Percentiles rank a stretch among this genome's conserved stretches.
Conservation (phyloP, 2,888 invertebrate genomes). For the Rhodophaea formosa region DNA sequence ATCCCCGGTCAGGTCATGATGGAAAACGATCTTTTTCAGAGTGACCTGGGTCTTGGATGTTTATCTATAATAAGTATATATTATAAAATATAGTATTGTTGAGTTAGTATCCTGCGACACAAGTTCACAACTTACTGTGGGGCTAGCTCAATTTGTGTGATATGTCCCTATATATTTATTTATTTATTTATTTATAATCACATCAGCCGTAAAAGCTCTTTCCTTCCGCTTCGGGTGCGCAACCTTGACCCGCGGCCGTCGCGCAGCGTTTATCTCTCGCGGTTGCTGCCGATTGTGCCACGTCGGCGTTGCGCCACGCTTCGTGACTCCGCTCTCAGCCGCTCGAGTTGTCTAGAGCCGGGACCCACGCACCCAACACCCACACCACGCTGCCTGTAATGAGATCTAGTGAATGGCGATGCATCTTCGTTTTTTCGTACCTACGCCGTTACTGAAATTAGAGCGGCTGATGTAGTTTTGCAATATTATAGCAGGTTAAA, state of each 20-base stretch:
- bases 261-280: not conserved
- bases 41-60: too few relatives aligned
- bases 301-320: not conserved
- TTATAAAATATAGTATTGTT: too few relatives aligned
- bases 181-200: too few relatives aligned
- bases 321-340: not conserved
- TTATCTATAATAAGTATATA: too few relatives aligned
- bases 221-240: slow-evolving; percentile 1
- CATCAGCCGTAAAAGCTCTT: not conserved
- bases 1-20: too few relatives aligned
- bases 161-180: too few relatives aligned
- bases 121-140: too few relatives aligned
- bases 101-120: too few relatives aligned
- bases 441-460: not conserved
- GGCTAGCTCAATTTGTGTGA: too few relatives aligned
- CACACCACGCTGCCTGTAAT: not conserved
- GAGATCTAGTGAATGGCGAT: not conserved
- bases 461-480: not conserved
- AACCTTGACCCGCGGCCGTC: slow-evolving; percentile 4
- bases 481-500: not conserved
- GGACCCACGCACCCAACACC: not conserved
- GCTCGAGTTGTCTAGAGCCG: not conserved
- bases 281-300: not conserved
- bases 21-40: too few relatives aligned
- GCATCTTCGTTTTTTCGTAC: not conserved